Evolutionary conservation across 2,888 invertebrate genomes (phyloP), one percentile per base, ranked within the genome.

Genomic region (Entomobrya proxima): DNA sequence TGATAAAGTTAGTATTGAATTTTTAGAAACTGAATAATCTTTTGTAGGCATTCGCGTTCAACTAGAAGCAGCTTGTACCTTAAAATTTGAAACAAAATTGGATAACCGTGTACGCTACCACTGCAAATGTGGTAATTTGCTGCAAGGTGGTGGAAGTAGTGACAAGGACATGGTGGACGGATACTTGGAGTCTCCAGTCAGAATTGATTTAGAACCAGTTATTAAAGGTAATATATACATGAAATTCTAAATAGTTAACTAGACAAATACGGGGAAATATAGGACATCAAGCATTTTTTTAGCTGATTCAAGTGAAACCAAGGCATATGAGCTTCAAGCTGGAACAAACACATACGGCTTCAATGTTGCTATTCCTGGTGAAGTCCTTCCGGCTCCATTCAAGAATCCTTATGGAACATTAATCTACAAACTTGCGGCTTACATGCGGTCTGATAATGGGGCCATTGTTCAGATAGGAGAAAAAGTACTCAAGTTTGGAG

Each of bases 291-390:
- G 52, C 52, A 52, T 18, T 47, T 47, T 4, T n/a, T 4, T 35
- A 61, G 61, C 24, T 18, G 67, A 75, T n/a, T 13, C 44, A 21
- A 83, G 30, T 24, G 84, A 77, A 37, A 76, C n/a, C 21, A 35
- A 58, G 9, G 69, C 84, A 11, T 84, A 84, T 32, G 84, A 84
- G 55, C 47, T 84, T 5, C 78, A 84, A 47, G 44, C 84, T 7
- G 84, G 84, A 5, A 78, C 78, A 47, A 84, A 84, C 27, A 78
- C 84, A 7, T 84, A 78, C 27, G 78, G 78, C 24, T 84, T 84
- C 50, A 84, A 84, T 30, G n/a, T 84, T 6, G 1, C 47, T n/a
- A 74, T 79, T 50, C 78, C 78, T 32, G 85, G 78, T 0, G 78
- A 85, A 13, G 44, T 40, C 7, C 72, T 85, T 7, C 85, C 85